A percentile compares a stretch with the other conserved stretches of the same genome.
Conservation (phyloP, 2,888 invertebrate genomes). For the Drosophila prolongata region DNA sequence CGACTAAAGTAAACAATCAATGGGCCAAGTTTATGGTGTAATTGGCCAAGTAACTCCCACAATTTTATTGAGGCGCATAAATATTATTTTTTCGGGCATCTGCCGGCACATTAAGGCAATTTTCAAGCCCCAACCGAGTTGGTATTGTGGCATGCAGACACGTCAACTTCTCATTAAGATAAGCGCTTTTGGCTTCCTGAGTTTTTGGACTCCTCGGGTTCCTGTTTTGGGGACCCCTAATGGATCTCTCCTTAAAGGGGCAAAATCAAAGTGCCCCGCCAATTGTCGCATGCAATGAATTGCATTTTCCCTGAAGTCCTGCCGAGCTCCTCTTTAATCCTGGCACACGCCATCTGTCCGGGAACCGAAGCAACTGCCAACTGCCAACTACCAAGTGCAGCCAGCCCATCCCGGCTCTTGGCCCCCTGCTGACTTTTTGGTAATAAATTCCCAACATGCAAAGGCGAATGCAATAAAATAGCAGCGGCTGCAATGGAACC, state of each 20-base stretch:
- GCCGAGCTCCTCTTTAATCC: conserved; percentile 26
- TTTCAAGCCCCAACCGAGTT: conserved; percentile 27
- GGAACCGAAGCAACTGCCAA: conserved; percentile 42
- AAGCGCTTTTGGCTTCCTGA: conserved; percentile 49
- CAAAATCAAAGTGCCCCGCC: conserved; percentile 49
- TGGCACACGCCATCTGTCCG: conserved; percentile 74
- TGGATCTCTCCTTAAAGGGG: conserved; percentile 14
- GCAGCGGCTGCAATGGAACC: conserved; percentile 53
- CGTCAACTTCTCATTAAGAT: conserved; percentile 77
- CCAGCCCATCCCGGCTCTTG: conserved; percentile 24
- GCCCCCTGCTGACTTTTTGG: conserved; percentile 52
- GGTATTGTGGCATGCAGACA: conserved; percentile 66
- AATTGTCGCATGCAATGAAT: conserved; percentile 60
- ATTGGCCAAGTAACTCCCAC: conserved; percentile 68
- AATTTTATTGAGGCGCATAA: conserved; percentile 38
- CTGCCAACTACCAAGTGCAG: neutral
- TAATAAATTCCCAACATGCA: conserved; percentile 73
- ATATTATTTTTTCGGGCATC: conserved; percentile 50
- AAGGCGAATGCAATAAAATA: conserved; percentile 67
- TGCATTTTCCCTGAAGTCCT: conserved; percentile 20
- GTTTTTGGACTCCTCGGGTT: no score
- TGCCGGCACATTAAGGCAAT: conserved; percentile 47
- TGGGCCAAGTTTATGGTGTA: conserved; percentile 56
- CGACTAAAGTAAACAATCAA: conserved; percentile 31
- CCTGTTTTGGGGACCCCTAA: conserved; percentile 2